Evolutionary conservation across 2,797 vertebrate genomes (phyloP), one percentile per base, ranked within the genome.

Genomic region (Semotilus atromaculatus): DNA sequence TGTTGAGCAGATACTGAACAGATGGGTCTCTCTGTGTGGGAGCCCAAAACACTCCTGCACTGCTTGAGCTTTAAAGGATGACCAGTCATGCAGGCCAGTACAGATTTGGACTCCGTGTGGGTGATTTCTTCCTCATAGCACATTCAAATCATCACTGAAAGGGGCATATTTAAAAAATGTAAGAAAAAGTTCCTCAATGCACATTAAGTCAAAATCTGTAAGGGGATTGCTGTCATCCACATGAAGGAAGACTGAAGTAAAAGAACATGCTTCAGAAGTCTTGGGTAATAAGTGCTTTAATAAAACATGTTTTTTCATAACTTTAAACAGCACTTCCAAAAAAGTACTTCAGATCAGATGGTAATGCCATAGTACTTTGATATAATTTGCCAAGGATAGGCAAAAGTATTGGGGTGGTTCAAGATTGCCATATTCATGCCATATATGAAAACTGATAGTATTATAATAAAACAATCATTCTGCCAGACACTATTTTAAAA

Each of bases 1-100:
- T 75, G 34, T 75, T 43, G 71, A 82, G 74, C 87, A 87, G 81
- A 84, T 90, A 87, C 43, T 73, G 86, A 89, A 87, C 88, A 91
- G 89, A 91, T 91, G 90, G 88, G 88, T 67, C 26, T 64, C 88
- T 73, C 86, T 86, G 86, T 88, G 85, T 83, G 87, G 88, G 86
- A 76, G 84, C 75, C 71, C 58, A 82, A 84, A 85, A 70, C 76
- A 78, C 78, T 48, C 72, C 48, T 70, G 85, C 85, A 55, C 74
- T 66, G 86, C 85, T 82, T 75, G 86, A 89, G 68, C 58, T 73
- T 81, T 87, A 86, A 82, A 85, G 84, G 80, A 89, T 86, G 81
- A 84, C 86, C 83, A 86, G 70, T 80, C 60, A 79, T 86, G 70
- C 86, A 62, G 86, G 76, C 75, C 82, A 67, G 38, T 48, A 83